Base-by-base conservation (phyloP, 2,888 invertebrate species). In the Nysson spinosus region DNA sequence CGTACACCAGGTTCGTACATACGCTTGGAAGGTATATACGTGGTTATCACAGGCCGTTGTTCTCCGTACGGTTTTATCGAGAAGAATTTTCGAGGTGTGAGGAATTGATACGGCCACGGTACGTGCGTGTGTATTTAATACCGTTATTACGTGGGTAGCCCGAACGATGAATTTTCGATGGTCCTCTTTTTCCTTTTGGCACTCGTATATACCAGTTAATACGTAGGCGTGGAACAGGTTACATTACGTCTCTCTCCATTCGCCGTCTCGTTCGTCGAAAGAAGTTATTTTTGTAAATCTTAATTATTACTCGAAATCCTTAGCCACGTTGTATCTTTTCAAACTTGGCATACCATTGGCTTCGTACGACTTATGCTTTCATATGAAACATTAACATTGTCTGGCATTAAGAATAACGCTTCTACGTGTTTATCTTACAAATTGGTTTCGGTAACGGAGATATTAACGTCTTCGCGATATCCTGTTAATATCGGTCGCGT, bases 61-160 rank as follows among this genome's bases (percentile, higher is more conserved):
- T 63, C 44, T 54, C 17, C 37, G 40, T 47, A 22, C 11, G 46
- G 49, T 72, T 72, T n/a, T 61, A 72, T 72, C 64, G 44, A 52
- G 34, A 20, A 39, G 26, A 44, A 43, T 30, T 46, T 32, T 24
- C 35, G 17, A 55, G 47, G 51, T 34, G 19, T 40, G 39, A 32
- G 43, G 34, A 42, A 24, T 28, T 28, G 19, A 6, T 3, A 11
- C 49, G 40, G 5, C 7, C 32, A 19, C 37, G 14, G n/a, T 7
- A 14, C 40, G 35, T 32, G 28, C 34, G n/a, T 39, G 16, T n/a
- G n/a, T 12, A 4, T 26, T n/a, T n/a, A n/a, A 42, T 64, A 75
- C 72, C 75, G 72, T 75, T 75, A 72, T 47, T 60, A 67, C 66
- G 68, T 66, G 57, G 66, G 56, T 22, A 52, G 39, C 9, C 11